Conservation (phyloP, 1,140 invertebrate species). For the Caenorhabditis brenneri region DNA sequence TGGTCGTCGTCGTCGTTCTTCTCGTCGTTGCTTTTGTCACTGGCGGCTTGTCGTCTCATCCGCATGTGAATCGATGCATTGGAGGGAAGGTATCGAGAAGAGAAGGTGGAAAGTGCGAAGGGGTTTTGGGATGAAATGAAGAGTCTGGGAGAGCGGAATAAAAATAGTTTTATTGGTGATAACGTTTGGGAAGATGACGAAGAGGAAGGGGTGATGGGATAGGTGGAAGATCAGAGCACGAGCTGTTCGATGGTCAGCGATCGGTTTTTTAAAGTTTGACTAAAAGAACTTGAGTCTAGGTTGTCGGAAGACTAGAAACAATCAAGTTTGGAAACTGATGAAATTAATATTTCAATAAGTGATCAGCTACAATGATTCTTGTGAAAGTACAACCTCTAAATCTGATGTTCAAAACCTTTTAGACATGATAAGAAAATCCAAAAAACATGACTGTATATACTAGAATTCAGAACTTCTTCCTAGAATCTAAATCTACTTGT, state of each 20-base stretch:
- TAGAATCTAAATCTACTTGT: neutral
- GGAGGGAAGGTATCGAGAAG: neutral
- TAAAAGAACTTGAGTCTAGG: no score
- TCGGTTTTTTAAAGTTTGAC: neutral
- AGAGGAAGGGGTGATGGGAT: neutral
- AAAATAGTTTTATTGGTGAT: slow-evolving; percentile 34
- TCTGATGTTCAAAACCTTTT: no score
- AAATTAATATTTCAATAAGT: no score
- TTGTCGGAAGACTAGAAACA: no score
- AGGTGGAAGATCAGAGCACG: neutral
- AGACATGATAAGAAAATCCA: no score
- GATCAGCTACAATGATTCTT: no score
- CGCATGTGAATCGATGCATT: slow-evolving; percentile 41
- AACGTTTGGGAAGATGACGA: neutral
- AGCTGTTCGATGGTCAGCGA: neutral
- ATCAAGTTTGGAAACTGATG: no score
- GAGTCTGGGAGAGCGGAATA: slow-evolving; percentile 31
- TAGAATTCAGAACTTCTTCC: neutral
- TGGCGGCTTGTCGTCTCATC: slow-evolving; percentile 22
- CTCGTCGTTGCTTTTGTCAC: slow-evolving; percentile 14
- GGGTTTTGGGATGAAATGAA: neutral
- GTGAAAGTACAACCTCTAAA: no score
- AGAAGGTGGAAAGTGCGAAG: neutral
- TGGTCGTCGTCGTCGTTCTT: slow-evolving; percentile 38
- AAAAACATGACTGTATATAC: no score